These are phyloP conservation scores for Diachasmimorpha longicaudata DNA, from an alignment of 1,140 invertebrate species.

Conservation along the genomic window DNA sequence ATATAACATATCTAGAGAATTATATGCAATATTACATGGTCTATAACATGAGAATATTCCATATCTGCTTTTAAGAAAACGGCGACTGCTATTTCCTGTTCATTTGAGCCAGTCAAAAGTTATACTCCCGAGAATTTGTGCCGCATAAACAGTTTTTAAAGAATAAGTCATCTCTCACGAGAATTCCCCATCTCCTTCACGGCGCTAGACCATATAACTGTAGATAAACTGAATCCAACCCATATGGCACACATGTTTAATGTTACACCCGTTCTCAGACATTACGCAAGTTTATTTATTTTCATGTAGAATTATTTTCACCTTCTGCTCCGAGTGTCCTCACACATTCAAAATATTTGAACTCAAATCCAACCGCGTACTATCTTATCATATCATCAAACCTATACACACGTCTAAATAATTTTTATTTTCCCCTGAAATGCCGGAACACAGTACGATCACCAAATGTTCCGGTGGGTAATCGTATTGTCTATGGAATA, in stretches of 20 bases:
- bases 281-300: slow-evolving; percentile 7
- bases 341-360: not conserved
- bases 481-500: too few relatives aligned
- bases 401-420: too few relatives aligned
- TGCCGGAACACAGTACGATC: too few relatives aligned
- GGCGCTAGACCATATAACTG: not conserved
- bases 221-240: not conserved
- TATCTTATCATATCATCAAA: too few relatives aligned
- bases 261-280: not conserved
- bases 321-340: not conserved
- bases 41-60: too few relatives aligned
- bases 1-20: too few relatives aligned
- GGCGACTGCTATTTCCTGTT: not conserved
- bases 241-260: slow-evolving; percentile 6
- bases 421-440: too few relatives aligned
- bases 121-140: not conserved
- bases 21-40: too few relatives aligned
- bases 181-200: not conserved
- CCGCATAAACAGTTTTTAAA: not conserved
- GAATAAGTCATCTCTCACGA: not conserved
- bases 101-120: not conserved
- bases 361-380: not conserved
- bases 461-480: too few relatives aligned
- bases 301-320: not conserved
- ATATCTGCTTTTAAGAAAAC: not conserved